Base-by-base conservation (phyloP, 2,113 vertebrate species). In the Merops nubicus region DNA sequence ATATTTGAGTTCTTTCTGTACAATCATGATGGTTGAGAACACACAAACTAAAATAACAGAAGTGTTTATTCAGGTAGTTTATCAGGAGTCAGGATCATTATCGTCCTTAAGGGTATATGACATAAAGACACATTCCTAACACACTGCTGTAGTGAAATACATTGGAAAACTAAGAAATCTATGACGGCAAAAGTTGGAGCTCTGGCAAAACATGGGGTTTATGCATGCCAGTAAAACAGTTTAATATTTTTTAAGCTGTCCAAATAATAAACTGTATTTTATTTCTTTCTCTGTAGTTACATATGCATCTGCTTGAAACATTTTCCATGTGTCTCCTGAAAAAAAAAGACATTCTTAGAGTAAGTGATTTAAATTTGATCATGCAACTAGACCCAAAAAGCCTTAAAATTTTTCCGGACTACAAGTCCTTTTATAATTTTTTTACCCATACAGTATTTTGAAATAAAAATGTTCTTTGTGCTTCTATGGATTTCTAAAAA, bases 381-480 rank as follows among this genome's bases (percentile, higher is more conserved):
- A 34, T 33, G 15, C 13, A 79, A 54, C 9, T 54, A 62, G 11
- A 74, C 21, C 20, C 8, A 77, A 56, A 91, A 34, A 45, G 4
- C 33, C 9, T 77, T 80, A 4, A 3, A 87, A 42, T 8, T 54
- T 95, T 89, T 84, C 21, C 51, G 50, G 19, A 68, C 67, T 50
- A 57, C 19, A 50, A 34, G 8, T 42, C 7, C 11, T 43, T 81
- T 47, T 22, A 53, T 21, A 3, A 15, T 14, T 68, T 36, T 31
- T 85, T 87, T 82, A 42, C 9, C 12, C 67, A 72, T 5, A 59
- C 1, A 31, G 3, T n/a, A 22, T 19, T 76, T 72, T 47, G 25
- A 85, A 75, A 80, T 38, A 40, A 62, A 51, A 28, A 5, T 2
- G 0, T 23, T 12, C 8, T 63, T 92, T 88, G 12, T 0, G 0